Evolutionary conservation across 35 echinoderm and acorn worm genomes (phyloP).

Genomic region (Apostichopus japonicus): DNA sequence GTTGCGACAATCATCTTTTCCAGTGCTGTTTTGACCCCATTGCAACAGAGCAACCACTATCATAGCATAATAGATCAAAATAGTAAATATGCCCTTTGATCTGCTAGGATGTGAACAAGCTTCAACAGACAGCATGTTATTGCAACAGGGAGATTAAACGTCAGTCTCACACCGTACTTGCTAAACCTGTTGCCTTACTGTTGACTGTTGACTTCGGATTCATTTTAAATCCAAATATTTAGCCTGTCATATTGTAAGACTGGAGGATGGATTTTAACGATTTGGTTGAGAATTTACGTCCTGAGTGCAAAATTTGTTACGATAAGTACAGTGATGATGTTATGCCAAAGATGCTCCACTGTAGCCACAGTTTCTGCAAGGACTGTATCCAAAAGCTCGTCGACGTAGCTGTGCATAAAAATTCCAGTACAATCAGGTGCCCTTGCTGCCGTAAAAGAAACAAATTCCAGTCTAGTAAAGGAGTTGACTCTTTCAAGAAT

Average conservation of each 20-base stretch:
- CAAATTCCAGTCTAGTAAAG: constrained; percentile 25
- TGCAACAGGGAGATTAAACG: too few species aligned
- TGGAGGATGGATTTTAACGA: constrained; percentile 27
- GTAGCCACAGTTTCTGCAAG: constrained; percentile 50
- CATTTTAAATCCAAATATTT: background rate
- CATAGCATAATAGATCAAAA: too few species aligned
- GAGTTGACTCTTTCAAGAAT: constrained; percentile 46
- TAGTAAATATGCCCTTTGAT: too few species aligned
- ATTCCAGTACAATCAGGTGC: background rate
- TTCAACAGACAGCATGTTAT: too few species aligned
- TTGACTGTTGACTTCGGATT: too few species aligned
- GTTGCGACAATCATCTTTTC: too few species aligned
- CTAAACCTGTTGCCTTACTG: too few species aligned
- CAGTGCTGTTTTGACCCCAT: too few species aligned
- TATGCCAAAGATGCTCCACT: constrained; percentile 47
- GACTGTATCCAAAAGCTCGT: constrained; percentile 26
- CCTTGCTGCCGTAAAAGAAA: constrained; percentile 36
- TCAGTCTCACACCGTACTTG: too few species aligned
- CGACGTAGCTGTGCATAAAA: background rate
- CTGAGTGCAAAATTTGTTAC: constrained; percentile 49
- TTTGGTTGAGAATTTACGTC: constrained; percentile 19
- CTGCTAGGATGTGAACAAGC: too few species aligned
- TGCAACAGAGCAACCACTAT: background rate
- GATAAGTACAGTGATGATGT: constrained; percentile 33
- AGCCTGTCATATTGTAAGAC: background rate